Percentiles rank a stretch among this genome's conserved stretches.
Conservation (phyloP, 2,797 vertebrate species). For the Platyrinchus mystaceus region DNA sequence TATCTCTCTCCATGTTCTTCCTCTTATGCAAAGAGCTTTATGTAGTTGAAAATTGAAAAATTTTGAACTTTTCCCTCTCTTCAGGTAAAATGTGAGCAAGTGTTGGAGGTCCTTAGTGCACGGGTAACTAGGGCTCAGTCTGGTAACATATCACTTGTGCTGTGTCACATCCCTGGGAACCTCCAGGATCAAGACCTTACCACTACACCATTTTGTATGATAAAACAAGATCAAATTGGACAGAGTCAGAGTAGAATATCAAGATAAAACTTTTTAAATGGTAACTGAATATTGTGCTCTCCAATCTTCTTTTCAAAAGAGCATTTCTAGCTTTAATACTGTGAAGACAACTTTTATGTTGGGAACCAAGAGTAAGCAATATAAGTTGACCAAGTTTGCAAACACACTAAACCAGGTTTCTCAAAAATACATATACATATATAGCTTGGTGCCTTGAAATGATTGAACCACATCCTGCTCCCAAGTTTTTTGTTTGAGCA, state of each 20-base stretch:
- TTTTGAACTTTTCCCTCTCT: neutral
- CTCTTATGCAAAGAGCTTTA: neutral
- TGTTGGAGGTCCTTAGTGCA: neutral
- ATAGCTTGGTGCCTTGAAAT: neutral
- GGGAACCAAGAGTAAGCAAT: neutral
- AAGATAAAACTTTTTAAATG: neutral
- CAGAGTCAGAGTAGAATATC: neutral
- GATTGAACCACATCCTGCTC: neutral
- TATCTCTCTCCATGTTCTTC: neutral
- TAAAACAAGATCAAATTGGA: neutral
- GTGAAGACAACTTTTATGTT: neutral
- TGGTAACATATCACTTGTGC: neutral
- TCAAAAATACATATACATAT: neutral
- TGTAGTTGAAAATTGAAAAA: neutral
- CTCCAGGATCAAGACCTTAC: neutral
- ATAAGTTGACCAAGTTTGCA: neutral
- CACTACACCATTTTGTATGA: neutral
- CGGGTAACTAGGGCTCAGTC: neutral
- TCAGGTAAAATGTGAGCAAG: neutral
- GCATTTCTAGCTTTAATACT: neutral
- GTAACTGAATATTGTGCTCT: neutral
- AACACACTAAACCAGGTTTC: neutral
- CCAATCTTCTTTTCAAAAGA: neutral
- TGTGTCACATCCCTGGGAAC: neutral
- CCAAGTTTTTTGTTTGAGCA: neutral